Percentiles rank a stretch among this genome's conserved stretches.
Evolutionary conservation across 2,113 vertebrate species (phyloP).

Genomic region (Mugil cephalus): DNA sequence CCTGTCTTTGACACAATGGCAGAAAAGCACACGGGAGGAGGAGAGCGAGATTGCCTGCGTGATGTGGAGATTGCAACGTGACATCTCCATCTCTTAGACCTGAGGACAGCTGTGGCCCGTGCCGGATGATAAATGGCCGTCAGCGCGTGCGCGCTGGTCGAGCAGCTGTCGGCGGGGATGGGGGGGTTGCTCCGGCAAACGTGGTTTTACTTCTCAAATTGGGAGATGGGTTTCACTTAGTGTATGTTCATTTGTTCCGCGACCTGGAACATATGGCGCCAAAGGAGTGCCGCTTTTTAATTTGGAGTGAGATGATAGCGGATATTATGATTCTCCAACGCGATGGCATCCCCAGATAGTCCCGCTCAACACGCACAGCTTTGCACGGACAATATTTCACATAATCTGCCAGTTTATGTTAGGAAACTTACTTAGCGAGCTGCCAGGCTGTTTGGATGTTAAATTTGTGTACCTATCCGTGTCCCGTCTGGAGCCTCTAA

Average conservation of each 20-base stretch:
- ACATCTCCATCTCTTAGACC: slow-evolving; percentile 68
- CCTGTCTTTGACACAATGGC: slow-evolving; percentile 63
- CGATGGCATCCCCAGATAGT: slow-evolving; percentile 31
- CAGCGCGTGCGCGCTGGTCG: slow-evolving; percentile 47
- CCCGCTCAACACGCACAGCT: slow-evolving; percentile 17
- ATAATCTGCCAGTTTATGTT: slow-evolving; percentile 13
- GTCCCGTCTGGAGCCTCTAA: not conserved
- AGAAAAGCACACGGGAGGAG: slow-evolving; percentile 28
- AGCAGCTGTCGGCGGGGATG: slow-evolving; percentile 54
- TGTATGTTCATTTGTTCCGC: slow-evolving; percentile 43
- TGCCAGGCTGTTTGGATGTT: slow-evolving; percentile 14
- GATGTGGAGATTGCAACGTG: slow-evolving; percentile 56
- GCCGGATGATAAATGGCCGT: slow-evolving; percentile 59
- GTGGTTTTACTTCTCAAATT: slow-evolving; percentile 54
- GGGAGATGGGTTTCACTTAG: slow-evolving; percentile 53
- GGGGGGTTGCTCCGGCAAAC: slow-evolving; percentile 54
- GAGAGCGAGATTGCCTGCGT: slow-evolving; percentile 38
- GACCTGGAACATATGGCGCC: slow-evolving; percentile 50
- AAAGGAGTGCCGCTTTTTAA: slow-evolving; percentile 44
- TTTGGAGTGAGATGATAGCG: slow-evolving; percentile 38
- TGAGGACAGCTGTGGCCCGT: slow-evolving; percentile 57
- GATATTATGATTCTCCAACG: slow-evolving; percentile 52
- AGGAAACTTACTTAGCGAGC: slow-evolving; percentile 19
- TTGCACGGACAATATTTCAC: slow-evolving; percentile 17
- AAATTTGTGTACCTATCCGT: not conserved